Evolutionary conservation across 2,888 invertebrate species (phyloP), one percentile per base, ranked within the genome.

Genomic region (Sepioteuthis lessoniana): DNA sequence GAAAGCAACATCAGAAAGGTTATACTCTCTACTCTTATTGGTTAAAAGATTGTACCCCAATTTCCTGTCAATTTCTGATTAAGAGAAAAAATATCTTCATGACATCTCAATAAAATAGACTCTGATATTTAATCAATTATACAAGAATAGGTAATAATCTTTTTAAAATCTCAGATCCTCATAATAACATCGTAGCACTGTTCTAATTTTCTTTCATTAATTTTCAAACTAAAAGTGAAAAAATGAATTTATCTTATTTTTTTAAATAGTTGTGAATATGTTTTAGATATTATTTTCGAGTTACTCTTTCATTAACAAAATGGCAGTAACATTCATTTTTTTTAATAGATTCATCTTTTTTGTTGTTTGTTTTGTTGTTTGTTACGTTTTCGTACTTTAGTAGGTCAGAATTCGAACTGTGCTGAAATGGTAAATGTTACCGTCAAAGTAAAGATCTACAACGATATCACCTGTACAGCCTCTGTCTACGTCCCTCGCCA

Each of bases 351-450:
- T 76, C 76, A 76, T 76, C n/a, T 76, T 76, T 76, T 76, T 76
- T 42, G 19, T 35, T 60, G 31, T 60, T 31, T 76, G 76, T 76
- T 76, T 76, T 35, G n/a, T 76, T 76, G n/a, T 76, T n/a, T 76
- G 76, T 76, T 76, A 76, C 76, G n/a, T 76, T 76, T 76, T 76
- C 76, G n/a, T 76, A n/a, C n/a, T 76, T n/a, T 76, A 76, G 76
- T 76, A n/a, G 76, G 76, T 76, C n/a, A n/a, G n/a, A 76, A n/a
- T n/a, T n/a, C n/a, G 31, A 76, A 76, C 76, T 76, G 76, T 35
- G 76, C 76, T 76, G 76, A 76, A 76, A 76, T 76, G 76, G 76
- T 76, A 4, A 76, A 76, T 76, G 76, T 76, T 76, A 76, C 76
- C 76, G 13, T 76, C 76, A n/a, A 76, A 76, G 16, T 76, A n/a